Percentiles rank a stretch among this genome's conserved stretches.
phyloP scores from a whole-genome alignment of 30 jellyfish, hydroid and myxozoan genomes.

The Euphysa ruthae region DNA sequence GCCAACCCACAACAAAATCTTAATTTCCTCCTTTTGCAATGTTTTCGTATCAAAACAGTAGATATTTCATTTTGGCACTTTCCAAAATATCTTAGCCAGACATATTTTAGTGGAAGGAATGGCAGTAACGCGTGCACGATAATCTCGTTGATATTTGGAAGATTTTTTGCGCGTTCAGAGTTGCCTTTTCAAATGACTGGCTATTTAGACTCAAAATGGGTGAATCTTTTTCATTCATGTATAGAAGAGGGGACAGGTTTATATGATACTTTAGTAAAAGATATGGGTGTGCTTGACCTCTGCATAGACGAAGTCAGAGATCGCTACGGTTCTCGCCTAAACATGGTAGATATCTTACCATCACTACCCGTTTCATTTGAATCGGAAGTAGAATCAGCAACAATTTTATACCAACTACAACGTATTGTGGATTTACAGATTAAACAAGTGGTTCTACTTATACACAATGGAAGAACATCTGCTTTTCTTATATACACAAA shows the following conservation, averaged over 20 bases:
- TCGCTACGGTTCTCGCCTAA: slow-evolving; percentile 52
- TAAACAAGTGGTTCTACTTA: slow-evolving; percentile 70
- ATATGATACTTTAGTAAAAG: slow-evolving; percentile 67
- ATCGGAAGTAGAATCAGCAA: slow-evolving; percentile 82
- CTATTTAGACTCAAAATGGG: slow-evolving; percentile 64
- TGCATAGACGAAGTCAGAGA: slow-evolving; percentile 93
- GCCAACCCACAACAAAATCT: slow-evolving; percentile 19
- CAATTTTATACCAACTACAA: slow-evolving; percentile 61
- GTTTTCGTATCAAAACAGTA: slow-evolving; percentile 40
- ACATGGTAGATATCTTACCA: slow-evolving; percentile 45
- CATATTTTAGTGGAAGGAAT: slow-evolving; percentile 92
- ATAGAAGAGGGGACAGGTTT: slow-evolving; percentile 79
- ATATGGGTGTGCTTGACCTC: slow-evolving; percentile 79
- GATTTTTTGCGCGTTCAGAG: slow-evolving; percentile 85
- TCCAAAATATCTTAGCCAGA: slow-evolving; percentile 79
- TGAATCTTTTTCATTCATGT: slow-evolving; percentile 50
- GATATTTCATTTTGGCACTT: slow-evolving; percentile 72
- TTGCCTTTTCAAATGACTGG: slow-evolving; percentile 53
- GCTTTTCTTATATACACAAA: slow-evolving; percentile 73
- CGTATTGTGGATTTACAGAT: slow-evolving; percentile 39
- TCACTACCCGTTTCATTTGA: slow-evolving; percentile 89
- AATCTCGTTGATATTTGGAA: slow-evolving; percentile 74
- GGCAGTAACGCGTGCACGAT: slow-evolving; percentile 98
- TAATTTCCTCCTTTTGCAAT: slow-evolving; percentile 35
- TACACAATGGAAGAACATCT: slow-evolving; percentile 75